Conservation (phyloP, 2,888 invertebrate species). For the Cylindroiulus punctatus region DNA sequence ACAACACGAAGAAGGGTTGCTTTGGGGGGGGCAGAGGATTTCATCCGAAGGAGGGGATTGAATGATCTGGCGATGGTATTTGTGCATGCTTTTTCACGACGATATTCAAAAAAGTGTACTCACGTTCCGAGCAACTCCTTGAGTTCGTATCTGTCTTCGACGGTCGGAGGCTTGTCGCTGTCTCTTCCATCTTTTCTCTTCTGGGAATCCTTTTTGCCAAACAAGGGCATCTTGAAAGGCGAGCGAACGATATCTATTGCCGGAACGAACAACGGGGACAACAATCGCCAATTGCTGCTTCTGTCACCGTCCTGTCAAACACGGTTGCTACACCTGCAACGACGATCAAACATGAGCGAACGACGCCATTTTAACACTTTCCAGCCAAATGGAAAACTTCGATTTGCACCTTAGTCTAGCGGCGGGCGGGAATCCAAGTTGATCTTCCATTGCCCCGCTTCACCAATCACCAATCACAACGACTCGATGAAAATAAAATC, state of each 20-base stretch:
- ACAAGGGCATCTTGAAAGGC: slow-evolving; percentile 80
- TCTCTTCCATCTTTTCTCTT: slow-evolving; percentile 76
- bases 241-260: slow-evolving; percentile 6
- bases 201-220: slow-evolving; percentile 87
- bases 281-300: slow-evolving; percentile 14
- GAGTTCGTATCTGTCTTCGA: slow-evolving; percentile 89
- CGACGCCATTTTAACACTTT: slow-evolving; percentile 29
- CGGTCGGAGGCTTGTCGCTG: slow-evolving; percentile 78
- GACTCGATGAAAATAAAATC: neutral
- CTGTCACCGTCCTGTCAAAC: slow-evolving; percentile 38
- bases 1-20: neutral
- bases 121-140: slow-evolving; percentile 92
- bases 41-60: neutral
- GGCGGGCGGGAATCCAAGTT: neutral
- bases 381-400: neutral
- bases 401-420: slow-evolving; percentile 27
- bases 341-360: neutral
- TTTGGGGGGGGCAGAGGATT: neutral
- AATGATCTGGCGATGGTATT: neutral
- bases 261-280: slow-evolving; percentile 7
- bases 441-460: neutral
- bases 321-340: slow-evolving; percentile 34
- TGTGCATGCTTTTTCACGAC: neutral
- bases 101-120: slow-evolving; percentile 65
- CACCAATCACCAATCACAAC: neutral